Evolutionary conservation across 2,113 vertebrate genomes (phyloP), one percentile per base, ranked within the genome.

Genomic region (Xiphophorus couchianus): DNA sequence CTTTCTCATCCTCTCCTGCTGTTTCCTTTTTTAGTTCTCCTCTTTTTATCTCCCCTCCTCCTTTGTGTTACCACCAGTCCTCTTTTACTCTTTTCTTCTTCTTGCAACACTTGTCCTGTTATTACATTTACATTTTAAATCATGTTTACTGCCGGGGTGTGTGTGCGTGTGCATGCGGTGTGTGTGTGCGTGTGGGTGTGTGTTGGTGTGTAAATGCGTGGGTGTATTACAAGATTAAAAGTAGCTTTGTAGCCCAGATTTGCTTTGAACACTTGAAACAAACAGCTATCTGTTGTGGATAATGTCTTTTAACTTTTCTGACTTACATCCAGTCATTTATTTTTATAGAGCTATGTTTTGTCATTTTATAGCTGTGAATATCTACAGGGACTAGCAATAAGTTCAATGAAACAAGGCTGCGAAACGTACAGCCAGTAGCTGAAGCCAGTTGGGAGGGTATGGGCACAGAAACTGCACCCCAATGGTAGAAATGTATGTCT

Each of bases 81-180:
- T 66, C 62, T 63, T 28, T 76, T n/a, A 28, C 48, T 71, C 73
- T 60, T 65, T 69, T 66, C 62, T 58, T n/a, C 37, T 61, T 65
- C 78, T 71, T 79, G 35, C 64, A 67, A 78, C 74, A 80, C 71
- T 76, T 84, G 64, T 79, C 80, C 74, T 82, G 85, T 76, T 86
- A 86, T 79, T 77, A 70, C 85, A 85, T 86, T 89, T 86, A 70
- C 81, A 91, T 90, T 90, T 89, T 76, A 89, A 90, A 90, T 86
- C n/a, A 79, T 83, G 73, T 87, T 90, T 83, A 37, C 78, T 70
- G 71, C 62, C 54, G 62, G 71, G 64, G n/a, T 58, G 69, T 33
- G 11, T 48, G 27, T 48, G 44, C 74, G 33, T 29, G 12, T 3
- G 22, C 35, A 31, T 74, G 48, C 77, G 2, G 51, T 71, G 54